Evolutionary conservation across 2,888 invertebrate species (phyloP).

Genomic region (Hypsopygia costalis): DNA sequence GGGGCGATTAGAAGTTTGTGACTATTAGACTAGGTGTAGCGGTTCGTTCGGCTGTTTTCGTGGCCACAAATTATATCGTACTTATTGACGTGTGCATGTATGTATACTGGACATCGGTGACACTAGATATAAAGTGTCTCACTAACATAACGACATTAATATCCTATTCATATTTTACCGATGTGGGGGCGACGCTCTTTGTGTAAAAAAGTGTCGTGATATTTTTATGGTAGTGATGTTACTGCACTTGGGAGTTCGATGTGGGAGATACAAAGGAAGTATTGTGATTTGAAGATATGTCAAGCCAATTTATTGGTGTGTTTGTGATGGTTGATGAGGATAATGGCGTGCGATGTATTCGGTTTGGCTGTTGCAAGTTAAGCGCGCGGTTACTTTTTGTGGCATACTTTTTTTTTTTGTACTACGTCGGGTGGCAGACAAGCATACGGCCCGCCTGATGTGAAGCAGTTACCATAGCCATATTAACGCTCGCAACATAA

Average conservation of each 20-base stretch:
- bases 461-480: no score
- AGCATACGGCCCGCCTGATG: no score
- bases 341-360: no score
- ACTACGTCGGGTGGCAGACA: no score
- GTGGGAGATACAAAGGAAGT: background rate
- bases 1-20: no score
- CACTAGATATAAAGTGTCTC: conserved; percentile 32
- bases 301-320: background rate
- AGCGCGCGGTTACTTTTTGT: no score
- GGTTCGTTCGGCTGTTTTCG: conserved; percentile 13
- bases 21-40: no score
- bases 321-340: no score
- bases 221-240: conserved; percentile 4
- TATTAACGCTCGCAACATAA: no score
- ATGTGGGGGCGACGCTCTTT: background rate
- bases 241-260: background rate
- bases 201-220: conserved; percentile 1
- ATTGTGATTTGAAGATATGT: background rate
- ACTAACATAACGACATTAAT: conserved; percentile 25
- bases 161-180: conserved; percentile 15
- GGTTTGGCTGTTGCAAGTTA: no score
- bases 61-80: conserved; percentile 20
- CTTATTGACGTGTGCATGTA: conserved; percentile 23
- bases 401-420: no score
- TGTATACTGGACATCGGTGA: conserved; percentile 30